Base-by-base conservation (phyloP, 92 coral and sea anemone species). In the Diadumene lineata region DNA sequence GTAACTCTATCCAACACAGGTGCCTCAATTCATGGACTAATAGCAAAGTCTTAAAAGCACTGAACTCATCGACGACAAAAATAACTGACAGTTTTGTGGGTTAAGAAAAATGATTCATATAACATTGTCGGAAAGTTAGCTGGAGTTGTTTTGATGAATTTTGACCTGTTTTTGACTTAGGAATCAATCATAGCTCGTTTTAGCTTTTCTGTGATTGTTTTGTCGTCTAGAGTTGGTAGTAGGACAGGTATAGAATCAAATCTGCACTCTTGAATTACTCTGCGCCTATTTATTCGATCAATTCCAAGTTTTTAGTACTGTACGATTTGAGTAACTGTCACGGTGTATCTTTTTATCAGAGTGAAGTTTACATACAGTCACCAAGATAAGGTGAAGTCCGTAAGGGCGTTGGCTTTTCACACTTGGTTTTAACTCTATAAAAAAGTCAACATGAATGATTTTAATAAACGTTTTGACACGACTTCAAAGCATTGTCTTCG, bases 71-170 rank as follows among this genome's bases (percentile, higher is more conserved):
- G 70, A 22, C 56, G 44, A 16, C n/a, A 28, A 30, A 13, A 23
- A 61, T 60, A 31, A 38, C 60, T 74, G 79, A 61, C 79, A 74
- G 79, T 74, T 74, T 60, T 61, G 69, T 60, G 70, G 70, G 70
- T 74, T 48, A 29, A 56, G 34, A 44, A 34, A 34, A 60, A 74
- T 34, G 25, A 44, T 11, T 43, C 46, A n/a, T 43, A 63, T 38
- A 27, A 11, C 33, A 43, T 56, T 29, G 23, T 44, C 63, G 75
- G 75, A 70, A 70, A 31, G 43, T 16, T 46, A 10, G 46, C 19
- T 34, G 2, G 11, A 30, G 72, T 43, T 38, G 72, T 17, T 67
- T 67, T 34, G 16, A 25, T 64, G 44, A 25, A 11, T 22, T 29
- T 23, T 15, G 24, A 38, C 48, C 48, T 38, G 7, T 38, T 38